Conservation (phyloP, 2,113 vertebrate genomes). For the Scatophagus argus region DNA sequence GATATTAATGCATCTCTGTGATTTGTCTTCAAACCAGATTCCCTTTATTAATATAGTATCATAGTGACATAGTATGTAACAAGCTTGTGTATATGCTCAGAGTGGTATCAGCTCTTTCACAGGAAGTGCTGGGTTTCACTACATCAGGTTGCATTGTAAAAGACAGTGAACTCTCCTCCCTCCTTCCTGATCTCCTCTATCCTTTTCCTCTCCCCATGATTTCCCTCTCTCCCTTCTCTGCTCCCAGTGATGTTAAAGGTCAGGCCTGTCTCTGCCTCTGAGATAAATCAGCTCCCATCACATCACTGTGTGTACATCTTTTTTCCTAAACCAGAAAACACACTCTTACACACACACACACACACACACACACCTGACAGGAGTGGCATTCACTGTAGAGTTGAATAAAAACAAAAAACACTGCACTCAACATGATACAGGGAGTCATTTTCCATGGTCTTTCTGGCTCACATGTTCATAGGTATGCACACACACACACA, state of each 20-base stretch:
- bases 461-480: not conserved
- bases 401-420: slow-evolving; percentile 40
- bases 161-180: too few species aligned
- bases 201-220: not conserved
- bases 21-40: not conserved
- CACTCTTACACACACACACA: slow-evolving; percentile 17
- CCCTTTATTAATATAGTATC: not conserved
- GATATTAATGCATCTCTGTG: not conserved
- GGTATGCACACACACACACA: slow-evolving; percentile 1
- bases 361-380: slow-evolving; percentile 28
- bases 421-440: slow-evolving; percentile 36
- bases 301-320: slow-evolving; percentile 57
- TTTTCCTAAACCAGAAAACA: slow-evolving; percentile 35
- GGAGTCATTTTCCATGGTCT: slow-evolving; percentile 21
- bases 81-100: too few species aligned
- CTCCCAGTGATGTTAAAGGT: slow-evolving; percentile 65
- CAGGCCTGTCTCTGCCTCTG: slow-evolving; percentile 53
- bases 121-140: not conserved
- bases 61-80: not conserved
- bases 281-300: slow-evolving; percentile 72
- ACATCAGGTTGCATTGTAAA: too few species aligned
- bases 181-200: not conserved
- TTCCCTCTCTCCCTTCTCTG: slow-evolving; percentile 16
- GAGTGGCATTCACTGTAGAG: slow-evolving; percentile 37
- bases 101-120: not conserved